Conservation (phyloP, 2,888 invertebrate species). For the Cheilosia vernalis region DNA sequence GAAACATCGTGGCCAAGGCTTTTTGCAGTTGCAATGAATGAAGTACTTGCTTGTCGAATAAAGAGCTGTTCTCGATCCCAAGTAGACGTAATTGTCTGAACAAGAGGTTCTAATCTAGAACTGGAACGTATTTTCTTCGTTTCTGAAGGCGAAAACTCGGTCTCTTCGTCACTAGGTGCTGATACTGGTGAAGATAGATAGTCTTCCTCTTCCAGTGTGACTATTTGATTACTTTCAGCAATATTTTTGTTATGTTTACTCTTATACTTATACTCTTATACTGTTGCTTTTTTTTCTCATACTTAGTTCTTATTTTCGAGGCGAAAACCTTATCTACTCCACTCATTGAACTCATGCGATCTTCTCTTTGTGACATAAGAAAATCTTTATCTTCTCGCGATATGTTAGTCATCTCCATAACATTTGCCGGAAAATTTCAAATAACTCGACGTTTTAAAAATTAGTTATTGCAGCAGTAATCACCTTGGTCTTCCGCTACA, state of each 20-base stretch:
- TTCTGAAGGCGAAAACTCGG: neutral
- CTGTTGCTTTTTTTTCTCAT: neutral
- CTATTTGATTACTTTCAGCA: neutral
- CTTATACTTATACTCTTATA: no score
- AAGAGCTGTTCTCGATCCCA: no score
- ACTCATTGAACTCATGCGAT: neutral
- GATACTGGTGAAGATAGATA: neutral
- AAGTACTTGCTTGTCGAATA: no score
- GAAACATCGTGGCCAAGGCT: no score
- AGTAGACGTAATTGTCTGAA: no score
- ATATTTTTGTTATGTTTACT: no score
- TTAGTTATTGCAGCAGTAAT: no score
- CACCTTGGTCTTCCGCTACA: no score
- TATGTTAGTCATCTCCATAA: neutral
- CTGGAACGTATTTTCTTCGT: no score
- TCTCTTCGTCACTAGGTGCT: neutral
- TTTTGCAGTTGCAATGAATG: no score
- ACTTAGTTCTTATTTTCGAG: neutral
- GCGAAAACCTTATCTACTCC: neutral
- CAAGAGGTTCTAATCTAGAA: no score
- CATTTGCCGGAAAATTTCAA: neutral
- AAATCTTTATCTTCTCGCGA: neutral
- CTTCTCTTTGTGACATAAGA: neutral
- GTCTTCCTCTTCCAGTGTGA: neutral
- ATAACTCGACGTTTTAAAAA: neutral